These are phyloP conservation scores for Prionace glauca DNA, from an alignment of 2,797 vertebrate species.

Conservation along the genomic window DNA sequence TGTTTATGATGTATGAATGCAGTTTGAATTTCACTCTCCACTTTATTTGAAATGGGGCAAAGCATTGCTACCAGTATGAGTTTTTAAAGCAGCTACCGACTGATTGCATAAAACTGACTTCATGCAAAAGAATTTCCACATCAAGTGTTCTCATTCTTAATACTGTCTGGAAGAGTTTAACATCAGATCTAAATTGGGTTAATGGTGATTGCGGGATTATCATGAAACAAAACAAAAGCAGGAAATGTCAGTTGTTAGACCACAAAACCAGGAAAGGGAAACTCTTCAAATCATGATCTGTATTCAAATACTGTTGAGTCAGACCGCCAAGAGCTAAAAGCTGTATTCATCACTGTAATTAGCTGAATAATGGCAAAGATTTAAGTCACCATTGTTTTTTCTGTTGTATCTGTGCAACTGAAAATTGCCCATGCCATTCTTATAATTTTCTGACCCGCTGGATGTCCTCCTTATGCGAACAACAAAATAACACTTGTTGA, in stretches of 20 bases:
- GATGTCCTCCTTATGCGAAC: background rate
- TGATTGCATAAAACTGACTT: background rate
- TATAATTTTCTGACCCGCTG: background rate
- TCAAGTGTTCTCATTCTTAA: background rate
- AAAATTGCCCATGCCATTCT: background rate
- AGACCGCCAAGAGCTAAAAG: background rate
- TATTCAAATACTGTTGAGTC: background rate
- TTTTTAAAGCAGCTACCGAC: background rate
- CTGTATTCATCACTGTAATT: background rate
- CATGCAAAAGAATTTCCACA: background rate
- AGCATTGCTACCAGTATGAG: background rate
- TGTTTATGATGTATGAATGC: background rate
- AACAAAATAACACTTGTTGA: background rate
- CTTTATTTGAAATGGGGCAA: background rate
- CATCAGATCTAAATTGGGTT: background rate
- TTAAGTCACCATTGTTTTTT: background rate
- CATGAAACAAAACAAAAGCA: conserved; percentile 45
- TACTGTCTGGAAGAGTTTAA: background rate
- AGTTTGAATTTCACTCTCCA: background rate
- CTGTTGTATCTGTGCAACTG: background rate
- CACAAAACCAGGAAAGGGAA: conserved; percentile 44
- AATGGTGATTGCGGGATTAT: background rate
- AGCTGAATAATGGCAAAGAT: background rate
- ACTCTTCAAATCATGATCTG: conserved; percentile 39
- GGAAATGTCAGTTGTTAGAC: conserved; percentile 43